Evolutionary conservation across 2,888 invertebrate genomes (phyloP).

Genomic region (Incurvaria masculella): DNA sequence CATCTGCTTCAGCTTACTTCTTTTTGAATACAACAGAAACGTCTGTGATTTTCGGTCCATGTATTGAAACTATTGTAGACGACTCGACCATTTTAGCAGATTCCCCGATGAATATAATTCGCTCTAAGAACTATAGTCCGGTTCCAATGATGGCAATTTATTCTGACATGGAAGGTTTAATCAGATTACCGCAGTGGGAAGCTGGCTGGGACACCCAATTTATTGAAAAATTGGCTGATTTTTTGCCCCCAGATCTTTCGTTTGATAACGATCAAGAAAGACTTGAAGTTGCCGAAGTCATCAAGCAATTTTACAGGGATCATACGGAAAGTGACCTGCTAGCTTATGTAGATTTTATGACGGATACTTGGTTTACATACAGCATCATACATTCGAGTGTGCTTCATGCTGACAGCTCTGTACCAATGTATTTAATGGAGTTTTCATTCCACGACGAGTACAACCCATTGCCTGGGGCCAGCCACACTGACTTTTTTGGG

Average conservation of each 20-base stretch:
- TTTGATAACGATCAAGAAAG: not conserved
- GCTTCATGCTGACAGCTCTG: not conserved
- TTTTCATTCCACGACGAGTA: not conserved
- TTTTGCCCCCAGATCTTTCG: not conserved
- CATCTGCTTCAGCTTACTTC: not conserved
- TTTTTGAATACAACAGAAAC: no score
- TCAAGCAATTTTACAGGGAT: constrained; percentile 1
- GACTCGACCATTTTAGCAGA: not conserved
- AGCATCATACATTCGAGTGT: not conserved
- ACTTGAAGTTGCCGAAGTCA: not conserved
- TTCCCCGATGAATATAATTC: not conserved
- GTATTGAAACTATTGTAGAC: not conserved
- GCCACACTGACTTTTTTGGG: constrained; percentile 2
- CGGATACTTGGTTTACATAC: not conserved
- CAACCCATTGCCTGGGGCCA: not conserved
- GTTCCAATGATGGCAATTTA: constrained; percentile 1
- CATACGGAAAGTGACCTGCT: not conserved
- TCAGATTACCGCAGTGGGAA: not conserved
- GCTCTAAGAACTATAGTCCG: not conserved
- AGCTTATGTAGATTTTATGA: not conserved
- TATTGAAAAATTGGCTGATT: not conserved
- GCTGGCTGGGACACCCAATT: not conserved
- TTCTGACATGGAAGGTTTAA: constrained; percentile 1
- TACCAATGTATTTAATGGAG: constrained; percentile 3
- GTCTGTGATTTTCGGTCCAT: no score